phyloP scores from a whole-genome alignment of 1,140 invertebrate species.

The Brachionus rotundiformis region DNA sequence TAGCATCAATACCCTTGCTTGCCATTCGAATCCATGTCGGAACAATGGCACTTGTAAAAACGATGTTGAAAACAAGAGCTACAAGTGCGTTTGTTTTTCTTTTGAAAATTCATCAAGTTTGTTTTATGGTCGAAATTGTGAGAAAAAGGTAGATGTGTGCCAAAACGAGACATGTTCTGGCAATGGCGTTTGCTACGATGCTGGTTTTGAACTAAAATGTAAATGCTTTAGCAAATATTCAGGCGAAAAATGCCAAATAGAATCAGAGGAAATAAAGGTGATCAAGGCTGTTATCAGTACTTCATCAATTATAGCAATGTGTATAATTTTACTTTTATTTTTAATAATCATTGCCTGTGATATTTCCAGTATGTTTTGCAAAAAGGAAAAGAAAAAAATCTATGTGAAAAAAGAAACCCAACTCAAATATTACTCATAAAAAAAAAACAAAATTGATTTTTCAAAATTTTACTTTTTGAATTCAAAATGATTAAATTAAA shows the following conservation, averaged over 20 bases:
- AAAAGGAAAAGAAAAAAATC: not conserved
- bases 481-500: too few relatives aligned
- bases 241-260: conserved; percentile 10
- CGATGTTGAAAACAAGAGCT: not conserved
- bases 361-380: not conserved
- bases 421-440: too few relatives aligned
- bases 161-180: not conserved
- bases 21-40: not conserved
- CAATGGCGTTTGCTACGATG: not conserved
- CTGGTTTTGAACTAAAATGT: not conserved
- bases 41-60: not conserved
- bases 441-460: too few relatives aligned
- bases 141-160: conserved; percentile 1
- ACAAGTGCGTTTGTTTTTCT: not conserved
- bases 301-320: conserved; percentile 8
- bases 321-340: not conserved
- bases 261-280: not conserved
- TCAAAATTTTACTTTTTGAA: too few relatives aligned
- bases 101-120: not conserved
- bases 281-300: not conserved
- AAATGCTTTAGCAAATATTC: conserved; percentile 1
- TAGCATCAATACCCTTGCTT: not conserved
- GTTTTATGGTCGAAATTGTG: conserved; percentile 1
- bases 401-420: not conserved
- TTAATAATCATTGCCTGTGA: not conserved